phyloP scores from a whole-genome alignment of 2,113 vertebrate genomes.

The Cervus canadensis region DNA sequence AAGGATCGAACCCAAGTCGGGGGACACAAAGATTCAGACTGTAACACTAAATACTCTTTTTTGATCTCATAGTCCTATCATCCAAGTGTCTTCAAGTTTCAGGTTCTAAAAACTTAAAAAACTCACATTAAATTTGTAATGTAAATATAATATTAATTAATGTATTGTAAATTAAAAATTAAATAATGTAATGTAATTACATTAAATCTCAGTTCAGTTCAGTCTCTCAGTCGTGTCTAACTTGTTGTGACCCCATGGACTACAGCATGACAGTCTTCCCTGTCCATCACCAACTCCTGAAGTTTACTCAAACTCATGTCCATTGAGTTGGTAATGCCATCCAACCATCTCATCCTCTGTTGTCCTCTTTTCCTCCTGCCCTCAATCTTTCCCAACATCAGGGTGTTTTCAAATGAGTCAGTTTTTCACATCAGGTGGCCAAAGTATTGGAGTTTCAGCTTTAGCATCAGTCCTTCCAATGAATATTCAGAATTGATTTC shows the following conservation, averaged over 20 bases:
- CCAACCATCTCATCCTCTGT: background rate
- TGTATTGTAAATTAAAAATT: background rate
- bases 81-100: background rate
- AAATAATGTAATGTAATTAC: background rate
- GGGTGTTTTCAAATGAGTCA: background rate
- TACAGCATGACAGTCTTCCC: background rate
- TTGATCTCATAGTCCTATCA: background rate
- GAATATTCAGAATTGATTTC: background rate
- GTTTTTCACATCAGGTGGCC: background rate
- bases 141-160: background rate
- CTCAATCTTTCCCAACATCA: background rate
- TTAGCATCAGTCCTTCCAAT: background rate
- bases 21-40: background rate
- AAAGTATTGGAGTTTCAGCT: background rate
- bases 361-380: background rate
- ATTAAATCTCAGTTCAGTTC: background rate
- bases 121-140: background rate
- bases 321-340: background rate
- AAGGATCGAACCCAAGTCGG: background rate
- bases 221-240: background rate
- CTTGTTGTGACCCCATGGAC: background rate
- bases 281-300: background rate
- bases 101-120: background rate
- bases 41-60: background rate
- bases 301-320: background rate